These are phyloP conservation scores for Chrysodeixis includens DNA, from an alignment of 2,888 invertebrate species.

Conservation along the genomic window DNA sequence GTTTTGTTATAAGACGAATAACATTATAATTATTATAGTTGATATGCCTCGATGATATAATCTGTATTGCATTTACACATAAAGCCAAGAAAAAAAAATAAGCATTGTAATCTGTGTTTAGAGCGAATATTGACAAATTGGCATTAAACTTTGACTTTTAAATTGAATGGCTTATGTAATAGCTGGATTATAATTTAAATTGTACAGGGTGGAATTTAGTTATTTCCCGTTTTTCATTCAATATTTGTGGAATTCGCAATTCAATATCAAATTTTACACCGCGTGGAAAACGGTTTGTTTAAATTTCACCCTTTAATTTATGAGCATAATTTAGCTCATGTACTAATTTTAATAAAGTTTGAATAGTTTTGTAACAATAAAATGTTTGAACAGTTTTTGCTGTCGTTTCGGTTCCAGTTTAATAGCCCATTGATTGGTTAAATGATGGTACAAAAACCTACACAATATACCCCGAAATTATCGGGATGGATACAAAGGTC, in stretches of 20 bases:
- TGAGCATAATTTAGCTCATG: conserved; percentile 37
- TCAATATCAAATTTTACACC: conserved; percentile 10
- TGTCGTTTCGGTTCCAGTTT: conserved; percentile 52
- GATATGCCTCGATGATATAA: neutral
- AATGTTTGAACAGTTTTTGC: conserved; percentile 50
- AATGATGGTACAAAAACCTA: conserved; percentile 60
- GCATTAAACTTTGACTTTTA: conserved; percentile 21
- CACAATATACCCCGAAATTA: conserved; percentile 57
- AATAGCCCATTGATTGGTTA: conserved; percentile 63
- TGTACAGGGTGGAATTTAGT: conserved; percentile 46
- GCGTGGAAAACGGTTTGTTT: conserved; percentile 31
- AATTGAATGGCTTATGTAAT: conserved; percentile 33
- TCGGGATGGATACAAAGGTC: conserved; percentile 50
- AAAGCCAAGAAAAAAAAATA: neutral
- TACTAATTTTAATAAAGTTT: conserved; percentile 55
- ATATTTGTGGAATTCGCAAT: conserved; percentile 13
- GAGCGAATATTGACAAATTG: conserved; percentile 6
- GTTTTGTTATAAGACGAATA: neutral
- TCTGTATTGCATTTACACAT: neutral
- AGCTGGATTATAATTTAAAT: conserved; percentile 39
- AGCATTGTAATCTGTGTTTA: neutral
- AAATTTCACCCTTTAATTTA: conserved; percentile 45
- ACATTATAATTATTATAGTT: neutral
- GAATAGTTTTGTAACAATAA: conserved; percentile 60
- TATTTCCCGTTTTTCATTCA: conserved; percentile 27